Conservation (phyloP, 1,140 invertebrate species). For the Phthorimaea operculella region DNA sequence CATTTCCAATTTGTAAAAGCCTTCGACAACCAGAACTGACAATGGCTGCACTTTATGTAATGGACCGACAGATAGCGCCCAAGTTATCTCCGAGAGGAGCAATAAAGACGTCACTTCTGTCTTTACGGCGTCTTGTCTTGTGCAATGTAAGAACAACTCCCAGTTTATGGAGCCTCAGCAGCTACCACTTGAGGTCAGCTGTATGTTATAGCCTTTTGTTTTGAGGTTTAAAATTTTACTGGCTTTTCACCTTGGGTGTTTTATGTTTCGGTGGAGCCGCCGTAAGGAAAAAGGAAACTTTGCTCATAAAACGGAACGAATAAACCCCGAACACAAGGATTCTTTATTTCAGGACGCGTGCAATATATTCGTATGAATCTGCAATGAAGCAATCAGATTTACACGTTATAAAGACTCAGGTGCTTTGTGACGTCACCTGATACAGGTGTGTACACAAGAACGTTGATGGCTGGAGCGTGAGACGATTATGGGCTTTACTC, state of each 20-base stretch:
- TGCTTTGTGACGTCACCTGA: too few species aligned
- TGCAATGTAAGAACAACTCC: conserved; percentile 34
- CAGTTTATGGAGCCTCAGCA: conserved; percentile 24
- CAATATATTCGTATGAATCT: too few species aligned
- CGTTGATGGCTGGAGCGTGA: too few species aligned
- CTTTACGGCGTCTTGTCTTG: conserved; percentile 36
- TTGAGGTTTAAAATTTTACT: not conserved
- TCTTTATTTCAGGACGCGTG: too few species aligned
- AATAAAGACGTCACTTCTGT: conserved; percentile 55
- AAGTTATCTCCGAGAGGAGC: conserved; percentile 48
- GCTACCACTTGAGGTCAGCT: conserved; percentile 19
- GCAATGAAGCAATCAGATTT: too few species aligned
- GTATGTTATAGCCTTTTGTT: not conserved
- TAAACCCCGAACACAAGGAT: too few species aligned
- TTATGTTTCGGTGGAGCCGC: too few species aligned
- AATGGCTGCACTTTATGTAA: conserved; percentile 57
- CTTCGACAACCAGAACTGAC: conserved; percentile 25
- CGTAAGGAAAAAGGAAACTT: too few species aligned
- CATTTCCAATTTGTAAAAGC: conserved; percentile 26
- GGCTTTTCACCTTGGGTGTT: not conserved
- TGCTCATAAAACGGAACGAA: too few species aligned
- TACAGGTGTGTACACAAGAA: too few species aligned
- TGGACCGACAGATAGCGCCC: conserved; percentile 50
- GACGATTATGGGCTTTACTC: too few species aligned
- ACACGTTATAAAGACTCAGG: too few species aligned